Conservation (phyloP, 2,797 vertebrate genomes). For the Chiroxiphia lanceolata region DNA sequence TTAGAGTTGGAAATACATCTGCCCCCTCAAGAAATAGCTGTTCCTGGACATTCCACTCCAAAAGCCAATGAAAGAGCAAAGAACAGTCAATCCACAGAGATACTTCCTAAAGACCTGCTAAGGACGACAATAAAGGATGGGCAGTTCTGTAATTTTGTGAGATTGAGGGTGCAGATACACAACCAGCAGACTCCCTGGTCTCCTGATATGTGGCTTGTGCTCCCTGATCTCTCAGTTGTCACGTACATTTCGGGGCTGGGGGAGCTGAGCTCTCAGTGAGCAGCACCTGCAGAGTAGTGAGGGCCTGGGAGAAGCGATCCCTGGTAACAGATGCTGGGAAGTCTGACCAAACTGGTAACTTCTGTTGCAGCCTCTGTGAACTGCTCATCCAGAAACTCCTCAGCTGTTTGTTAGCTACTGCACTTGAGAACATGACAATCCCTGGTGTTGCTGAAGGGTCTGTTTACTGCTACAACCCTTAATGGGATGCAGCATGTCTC, state of each 20-base stretch:
- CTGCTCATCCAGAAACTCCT: conserved; percentile 53
- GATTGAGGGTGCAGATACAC: background rate
- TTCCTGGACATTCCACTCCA: background rate
- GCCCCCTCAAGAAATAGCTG: background rate
- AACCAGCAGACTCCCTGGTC: background rate
- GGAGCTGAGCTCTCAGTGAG: background rate
- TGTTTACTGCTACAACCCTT: conserved; percentile 22
- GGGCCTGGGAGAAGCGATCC: background rate
- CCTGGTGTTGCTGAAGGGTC: conserved; percentile 35
- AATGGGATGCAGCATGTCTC: conserved; percentile 18
- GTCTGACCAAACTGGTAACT: background rate
- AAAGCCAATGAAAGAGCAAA: background rate
- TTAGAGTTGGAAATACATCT: background rate
- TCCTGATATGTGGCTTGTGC: background rate
- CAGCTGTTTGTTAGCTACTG: background rate
- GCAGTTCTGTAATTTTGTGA: background rate
- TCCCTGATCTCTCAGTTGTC: background rate
- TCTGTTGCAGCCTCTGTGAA: background rate
- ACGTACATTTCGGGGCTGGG: background rate
- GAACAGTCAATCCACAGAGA: background rate
- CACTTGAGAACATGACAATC: conserved; percentile 30
- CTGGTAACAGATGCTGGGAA: background rate
- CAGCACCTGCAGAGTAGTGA: background rate
- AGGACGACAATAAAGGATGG: background rate
- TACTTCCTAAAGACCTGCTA: background rate